Evolutionary conservation across 30 jellyfish, hydroid and myxozoan species (phyloP).

Genomic region (Hydractinia symbiolongicarpus): DNA sequence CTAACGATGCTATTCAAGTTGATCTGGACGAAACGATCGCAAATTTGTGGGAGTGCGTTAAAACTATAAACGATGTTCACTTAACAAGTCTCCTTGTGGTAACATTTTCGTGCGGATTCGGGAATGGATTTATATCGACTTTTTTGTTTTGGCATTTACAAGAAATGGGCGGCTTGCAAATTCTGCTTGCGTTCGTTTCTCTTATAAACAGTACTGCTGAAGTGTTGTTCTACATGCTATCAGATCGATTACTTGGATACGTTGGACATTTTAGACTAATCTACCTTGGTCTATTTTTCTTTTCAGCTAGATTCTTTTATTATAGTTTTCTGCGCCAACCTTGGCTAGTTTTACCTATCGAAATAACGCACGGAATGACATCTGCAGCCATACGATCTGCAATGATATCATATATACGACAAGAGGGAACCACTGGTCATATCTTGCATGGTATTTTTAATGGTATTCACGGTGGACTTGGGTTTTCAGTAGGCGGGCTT

Average conservation of each 20-base stretch:
- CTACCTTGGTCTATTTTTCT: conserved; percentile 78
- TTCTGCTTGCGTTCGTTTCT: conserved; percentile 73
- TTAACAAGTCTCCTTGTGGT: conserved; percentile 57
- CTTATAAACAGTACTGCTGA: conserved; percentile 78
- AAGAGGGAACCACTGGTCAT: conserved; percentile 68
- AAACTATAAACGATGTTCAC: conserved; percentile 76
- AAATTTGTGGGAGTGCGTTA: conserved; percentile 51
- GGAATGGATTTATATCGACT: conserved; percentile 88
- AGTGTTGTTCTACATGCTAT: conserved; percentile 56
- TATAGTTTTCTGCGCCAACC: conserved; percentile 77
- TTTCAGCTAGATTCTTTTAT: conserved; percentile 73
- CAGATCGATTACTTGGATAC: conserved; percentile 60
- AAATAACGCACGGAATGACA: conserved; percentile 91
- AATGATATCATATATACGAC: conserved; percentile 73
- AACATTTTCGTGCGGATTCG: conserved; percentile 89
- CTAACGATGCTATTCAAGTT: conserved; percentile 21
- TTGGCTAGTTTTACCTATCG: conserved; percentile 91
- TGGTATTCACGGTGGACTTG: conserved; percentile 96
- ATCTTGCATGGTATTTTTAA: conserved; percentile 73
- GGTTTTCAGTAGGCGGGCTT: conserved; percentile 88
- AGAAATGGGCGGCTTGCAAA: conserved; percentile 90
- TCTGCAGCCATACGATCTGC: conserved; percentile 90
- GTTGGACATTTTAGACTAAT: conserved; percentile 81
- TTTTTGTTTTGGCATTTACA: conserved; percentile 89
- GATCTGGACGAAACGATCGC: conserved; percentile 43